phyloP scores from a whole-genome alignment of 1,140 invertebrate species.

The Drosophila mojavensis region DNA sequence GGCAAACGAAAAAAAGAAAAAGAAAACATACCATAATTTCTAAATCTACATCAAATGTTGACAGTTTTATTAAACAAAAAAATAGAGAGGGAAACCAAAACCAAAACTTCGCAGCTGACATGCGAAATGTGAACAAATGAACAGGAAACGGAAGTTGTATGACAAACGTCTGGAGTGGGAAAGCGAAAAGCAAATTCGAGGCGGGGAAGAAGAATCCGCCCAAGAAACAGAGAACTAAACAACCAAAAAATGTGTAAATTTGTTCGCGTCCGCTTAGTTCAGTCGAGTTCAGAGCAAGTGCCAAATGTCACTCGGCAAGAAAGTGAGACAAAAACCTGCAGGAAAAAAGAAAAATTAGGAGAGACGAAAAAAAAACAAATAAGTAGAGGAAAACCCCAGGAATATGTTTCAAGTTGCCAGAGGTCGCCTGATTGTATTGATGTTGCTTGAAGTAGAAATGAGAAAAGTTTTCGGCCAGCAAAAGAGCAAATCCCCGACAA shows the following conservation, averaged over 20 bases:
- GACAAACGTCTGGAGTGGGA: slow-evolving; percentile 52
- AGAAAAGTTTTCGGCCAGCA: slow-evolving; percentile 72
- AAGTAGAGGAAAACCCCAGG: slow-evolving; percentile 26
- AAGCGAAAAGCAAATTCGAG: slow-evolving; percentile 45
- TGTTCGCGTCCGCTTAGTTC: slow-evolving; percentile 39
- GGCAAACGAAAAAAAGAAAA: slow-evolving; percentile 10
- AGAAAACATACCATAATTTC: slow-evolving; percentile 72
- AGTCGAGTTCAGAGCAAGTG: slow-evolving; percentile 64
- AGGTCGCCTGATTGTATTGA: slow-evolving; percentile 64
- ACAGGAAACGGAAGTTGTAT: slow-evolving; percentile 76
- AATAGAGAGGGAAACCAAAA: slow-evolving; percentile 32
- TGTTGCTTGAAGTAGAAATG: slow-evolving; percentile 74
- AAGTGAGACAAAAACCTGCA: slow-evolving; percentile 27
- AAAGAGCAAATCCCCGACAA: slow-evolving; percentile 22
- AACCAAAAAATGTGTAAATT: slow-evolving; percentile 76
- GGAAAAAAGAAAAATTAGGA: slow-evolving; percentile 28
- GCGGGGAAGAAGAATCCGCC: slow-evolving; percentile 6
- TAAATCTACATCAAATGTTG: slow-evolving; percentile 81
- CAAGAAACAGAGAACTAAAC: slow-evolving; percentile 27
- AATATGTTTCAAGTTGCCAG: slow-evolving; percentile 51
- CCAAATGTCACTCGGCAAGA: slow-evolving; percentile 69
- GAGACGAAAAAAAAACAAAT: neutral
- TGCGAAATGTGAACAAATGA: slow-evolving; percentile 79
- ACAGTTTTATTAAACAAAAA: slow-evolving; percentile 78
- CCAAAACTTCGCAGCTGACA: slow-evolving; percentile 57